Evolutionary conservation across 1,140 invertebrate genomes (phyloP), one percentile per base, ranked within the genome.

Genomic region (Drosophila ficusphila): DNA sequence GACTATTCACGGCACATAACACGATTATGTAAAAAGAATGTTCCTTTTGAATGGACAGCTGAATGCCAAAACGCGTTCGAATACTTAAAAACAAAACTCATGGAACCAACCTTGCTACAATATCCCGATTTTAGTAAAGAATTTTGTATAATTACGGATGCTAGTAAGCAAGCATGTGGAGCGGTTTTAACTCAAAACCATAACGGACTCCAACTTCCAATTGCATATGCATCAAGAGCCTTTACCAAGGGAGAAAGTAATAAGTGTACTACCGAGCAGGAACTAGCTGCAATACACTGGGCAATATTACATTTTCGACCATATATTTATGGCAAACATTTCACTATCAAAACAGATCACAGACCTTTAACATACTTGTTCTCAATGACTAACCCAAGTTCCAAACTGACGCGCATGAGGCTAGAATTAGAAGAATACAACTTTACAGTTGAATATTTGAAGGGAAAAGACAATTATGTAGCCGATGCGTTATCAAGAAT

Each of bases 101-200:
- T 62, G 18, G 41, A 57, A 25, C 68, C 77, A 49, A 79, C 72
- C 6, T 72, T 90, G 2, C 29, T 91, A 27, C 74, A 88, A 72
- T 91, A 91, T 31, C 90, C 89, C 3, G 89, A 92, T 62, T 91
- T 92, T 56, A 47, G 1, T 8, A 89, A 90, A 51, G 25, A 64
- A 57, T 64, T 65, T 23, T 56, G 44, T n/a, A 56, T 65, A 56
- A 79, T 81, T 85, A 18, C 61, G 79, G 46, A 82, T 73, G 6
- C 89, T 91, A 71, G 73, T 57, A 42, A 41, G 27, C 34, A 70
- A 73, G 18, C 27, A 2, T 62, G 65, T 38, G 41, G 75, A 62
- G n/a, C 36, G 58, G 25, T 86, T 79, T 48, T 54, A 23, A 65
- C 78, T 75, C 9, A 79, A 64, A 49, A 29, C 19, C 1, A 57